Evolutionary conservation across 2,888 invertebrate genomes (phyloP).

Genomic region (Fabriciana adippe): DNA sequence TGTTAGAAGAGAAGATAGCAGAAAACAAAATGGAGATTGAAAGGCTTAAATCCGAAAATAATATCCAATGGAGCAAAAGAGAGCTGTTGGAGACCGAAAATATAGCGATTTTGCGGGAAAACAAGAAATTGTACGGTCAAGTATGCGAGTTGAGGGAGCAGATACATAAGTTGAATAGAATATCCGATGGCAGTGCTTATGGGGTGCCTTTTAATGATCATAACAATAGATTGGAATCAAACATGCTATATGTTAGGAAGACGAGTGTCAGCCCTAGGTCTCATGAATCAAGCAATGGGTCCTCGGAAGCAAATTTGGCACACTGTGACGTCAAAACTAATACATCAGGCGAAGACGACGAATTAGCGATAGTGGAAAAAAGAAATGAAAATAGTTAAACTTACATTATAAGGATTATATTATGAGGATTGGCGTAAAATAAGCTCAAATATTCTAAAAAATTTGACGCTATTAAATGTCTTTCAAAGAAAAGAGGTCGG

Average conservation of each 20-base stretch:
- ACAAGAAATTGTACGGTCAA: slow-evolving; percentile 88
- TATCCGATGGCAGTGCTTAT: slow-evolving; percentile 71
- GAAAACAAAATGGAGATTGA: slow-evolving; percentile 86
- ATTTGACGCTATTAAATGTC: slow-evolving; percentile 22
- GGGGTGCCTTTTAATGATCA: slow-evolving; percentile 51
- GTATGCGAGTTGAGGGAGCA: slow-evolving; percentile 75
- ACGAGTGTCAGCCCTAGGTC: slow-evolving; percentile 71
- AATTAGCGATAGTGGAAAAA: slow-evolving; percentile 69
- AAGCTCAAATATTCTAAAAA: slow-evolving; percentile 4
- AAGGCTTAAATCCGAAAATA: slow-evolving; percentile 94
- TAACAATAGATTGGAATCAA: slow-evolving; percentile 59
- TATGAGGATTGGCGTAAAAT: slow-evolving; percentile 6
- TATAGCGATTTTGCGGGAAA: slow-evolving; percentile 92
- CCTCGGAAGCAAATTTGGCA: slow-evolving; percentile 70
- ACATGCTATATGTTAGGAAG: slow-evolving; percentile 69
- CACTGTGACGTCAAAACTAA: slow-evolving; percentile 69
- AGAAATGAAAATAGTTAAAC: slow-evolving; percentile 50
- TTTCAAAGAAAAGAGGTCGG: not conserved
- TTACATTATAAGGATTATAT: slow-evolving; percentile 28
- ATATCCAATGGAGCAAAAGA: slow-evolving; percentile 95
- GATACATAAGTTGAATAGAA: slow-evolving; percentile 73
- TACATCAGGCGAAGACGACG: slow-evolving; percentile 74
- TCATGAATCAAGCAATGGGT: slow-evolving; percentile 72
- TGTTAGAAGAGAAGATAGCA: slow-evolving; percentile 71
- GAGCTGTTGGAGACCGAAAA: slow-evolving; percentile 96